Evolutionary conservation across 2,113 vertebrate genomes (phyloP), one percentile per base, ranked within the genome.

Genomic region (Sinocyclocheilus rhinocerous): DNA sequence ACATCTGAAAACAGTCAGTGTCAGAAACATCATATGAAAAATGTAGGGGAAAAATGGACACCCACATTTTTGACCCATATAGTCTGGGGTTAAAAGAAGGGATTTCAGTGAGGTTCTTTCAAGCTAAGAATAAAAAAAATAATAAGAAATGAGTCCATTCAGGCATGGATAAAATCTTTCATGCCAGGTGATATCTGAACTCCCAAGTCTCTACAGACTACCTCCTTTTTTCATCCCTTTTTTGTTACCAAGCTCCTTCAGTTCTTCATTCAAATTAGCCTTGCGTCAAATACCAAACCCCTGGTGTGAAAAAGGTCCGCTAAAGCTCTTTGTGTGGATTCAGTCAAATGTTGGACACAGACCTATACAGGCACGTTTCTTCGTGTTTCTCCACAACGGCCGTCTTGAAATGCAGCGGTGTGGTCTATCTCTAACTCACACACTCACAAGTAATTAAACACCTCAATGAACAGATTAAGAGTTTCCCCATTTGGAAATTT

Each of bases 401-500:
- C 29, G 52, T 81, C 81, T 69, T 81, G 84, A 20, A 91, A 88
- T 92, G 84, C 91, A 91, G 89, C 87, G 87, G 90, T 93, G 91
- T 89, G 89, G 91, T 90, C 63, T 95, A 95, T 95, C 94, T 94
- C 79, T 42, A 80, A 91, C 88, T 92, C 90, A 90, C 95, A 95
- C 92, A 88, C 91, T 83, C 89, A 82, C 91, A 91, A 92, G 93
- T 94, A 95, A 95, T 95, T 95, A 95, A 95, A 95, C 93, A 95
- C 94, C 93, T 94, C 94, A 95, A 94, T 94, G 94, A 94, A 92
- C 94, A 95, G 93, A 95, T 95, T 94, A 95, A 91, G 91, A 93
- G 92, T 94, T 95, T 94, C 94, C 94, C 93, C 92, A 93, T 94
- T 94, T 94, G 94, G 93, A 95, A 95, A 95, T 95, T 93, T 94